Evolutionary conservation across 2,797 vertebrate species (phyloP).

Genomic region (Eleutherodactylus coqui): DNA sequence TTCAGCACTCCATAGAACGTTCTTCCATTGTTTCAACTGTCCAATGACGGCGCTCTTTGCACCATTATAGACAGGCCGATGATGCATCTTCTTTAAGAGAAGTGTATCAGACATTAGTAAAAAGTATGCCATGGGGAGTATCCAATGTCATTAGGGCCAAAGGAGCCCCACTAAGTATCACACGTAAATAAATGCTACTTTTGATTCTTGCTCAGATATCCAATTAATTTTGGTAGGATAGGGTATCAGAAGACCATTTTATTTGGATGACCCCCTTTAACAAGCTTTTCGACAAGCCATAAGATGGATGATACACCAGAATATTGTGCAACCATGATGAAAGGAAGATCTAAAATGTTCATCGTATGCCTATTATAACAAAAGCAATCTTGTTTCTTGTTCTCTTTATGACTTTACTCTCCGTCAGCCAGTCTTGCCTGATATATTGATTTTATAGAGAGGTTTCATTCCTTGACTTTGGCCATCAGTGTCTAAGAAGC

Average conservation of each 20-base stretch:
- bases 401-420: constrained; percentile 11
- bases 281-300: neutral
- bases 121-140: no score
- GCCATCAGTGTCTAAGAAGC: constrained; percentile 32
- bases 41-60: no score
- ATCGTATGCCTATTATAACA: constrained; percentile 14
- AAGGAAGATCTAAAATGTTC: neutral
- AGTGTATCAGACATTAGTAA: no score
- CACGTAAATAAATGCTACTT: no score
- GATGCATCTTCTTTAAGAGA: no score
- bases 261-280: neutral
- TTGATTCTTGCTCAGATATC: no score
- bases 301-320: neutral
- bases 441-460: constrained; percentile 25
- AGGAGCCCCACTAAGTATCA: no score
- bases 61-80: no score
- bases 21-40: no score
- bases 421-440: constrained; percentile 23
- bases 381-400: constrained; percentile 32
- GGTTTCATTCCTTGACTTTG: constrained; percentile 19
- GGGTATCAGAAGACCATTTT: neutral
- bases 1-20: no score
- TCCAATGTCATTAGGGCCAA: no score
- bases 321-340: neutral
- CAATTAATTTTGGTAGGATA: no score